phyloP scores from a whole-genome alignment of 2,888 invertebrate species.

The Eupithecia insigniata region DNA sequence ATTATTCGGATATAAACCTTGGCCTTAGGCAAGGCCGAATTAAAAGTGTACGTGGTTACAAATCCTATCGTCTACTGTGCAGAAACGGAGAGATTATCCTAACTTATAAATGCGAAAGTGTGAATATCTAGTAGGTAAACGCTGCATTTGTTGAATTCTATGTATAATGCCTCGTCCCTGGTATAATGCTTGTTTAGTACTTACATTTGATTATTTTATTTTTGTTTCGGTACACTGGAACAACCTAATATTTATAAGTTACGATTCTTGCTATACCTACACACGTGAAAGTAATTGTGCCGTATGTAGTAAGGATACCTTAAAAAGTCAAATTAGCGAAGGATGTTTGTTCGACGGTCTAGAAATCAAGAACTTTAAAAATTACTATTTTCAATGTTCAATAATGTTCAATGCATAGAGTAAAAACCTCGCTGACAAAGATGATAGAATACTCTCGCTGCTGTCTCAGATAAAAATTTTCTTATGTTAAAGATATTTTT shows the following conservation, averaged over 20 bases:
- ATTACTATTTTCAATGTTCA: neutral
- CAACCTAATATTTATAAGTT: too few species aligned
- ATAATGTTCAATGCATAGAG: too few species aligned
- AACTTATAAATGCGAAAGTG: too few species aligned
- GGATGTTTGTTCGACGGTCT: neutral
- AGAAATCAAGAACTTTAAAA: neutral
- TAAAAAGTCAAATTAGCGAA: neutral
- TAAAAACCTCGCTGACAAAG: too few species aligned
- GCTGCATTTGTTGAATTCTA: neutral
- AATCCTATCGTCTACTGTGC: neutral
- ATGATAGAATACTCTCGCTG: too few species aligned
- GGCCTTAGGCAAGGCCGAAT: slow-evolving; percentile 11
- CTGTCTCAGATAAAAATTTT: too few species aligned
- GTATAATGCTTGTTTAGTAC: neutral
- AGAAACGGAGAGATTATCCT: neutral
- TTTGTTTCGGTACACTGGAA: neutral
- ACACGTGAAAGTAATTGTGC: neutral
- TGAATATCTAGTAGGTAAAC: too few species aligned
- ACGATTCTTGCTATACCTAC: too few species aligned
- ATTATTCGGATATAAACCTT: slow-evolving; percentile 17
- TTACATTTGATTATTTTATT: neutral
- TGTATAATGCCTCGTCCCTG: neutral
- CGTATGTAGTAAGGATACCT: neutral
- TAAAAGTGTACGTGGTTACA: neutral
- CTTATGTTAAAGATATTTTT: too few species aligned